phyloP scores from a whole-genome alignment of 2,113 vertebrate species.

The Tachysurus vachellii region DNA sequence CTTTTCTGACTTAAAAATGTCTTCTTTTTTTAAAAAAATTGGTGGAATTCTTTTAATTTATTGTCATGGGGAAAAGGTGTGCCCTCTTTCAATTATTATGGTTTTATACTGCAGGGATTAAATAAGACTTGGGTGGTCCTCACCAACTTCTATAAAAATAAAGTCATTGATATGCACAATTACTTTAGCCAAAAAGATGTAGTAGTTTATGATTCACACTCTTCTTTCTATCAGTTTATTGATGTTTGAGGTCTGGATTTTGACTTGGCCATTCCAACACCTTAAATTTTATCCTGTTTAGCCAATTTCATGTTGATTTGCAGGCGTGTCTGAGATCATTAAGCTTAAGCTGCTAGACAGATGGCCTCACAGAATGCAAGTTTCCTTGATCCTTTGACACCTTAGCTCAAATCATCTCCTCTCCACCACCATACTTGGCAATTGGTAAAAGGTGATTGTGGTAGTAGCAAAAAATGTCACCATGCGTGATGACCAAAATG shows the following conservation, averaged over 20 bases:
- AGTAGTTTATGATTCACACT: not conserved
- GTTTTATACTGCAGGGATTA: not conserved
- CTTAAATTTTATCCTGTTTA: not conserved
- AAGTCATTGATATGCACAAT: not conserved
- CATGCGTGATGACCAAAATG: not conserved
- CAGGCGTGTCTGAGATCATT: not conserved
- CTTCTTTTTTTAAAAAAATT: not conserved
- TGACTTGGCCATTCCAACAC: not conserved
- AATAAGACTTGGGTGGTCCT: not conserved
- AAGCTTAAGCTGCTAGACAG: not conserved
- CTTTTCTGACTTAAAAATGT: too few relatives aligned
- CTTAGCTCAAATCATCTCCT: not conserved
- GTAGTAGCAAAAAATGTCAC: not conserved
- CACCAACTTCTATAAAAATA: not conserved
- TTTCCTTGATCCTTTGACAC: not conserved
- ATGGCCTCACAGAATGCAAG: not conserved
- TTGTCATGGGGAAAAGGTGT: not conserved
- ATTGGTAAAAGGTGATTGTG: not conserved
- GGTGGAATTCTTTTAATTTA: not conserved
- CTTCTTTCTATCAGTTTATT: not conserved
- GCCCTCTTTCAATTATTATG: not conserved
- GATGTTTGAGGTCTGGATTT: not conserved
- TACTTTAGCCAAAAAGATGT: not conserved
- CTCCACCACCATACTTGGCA: not conserved
- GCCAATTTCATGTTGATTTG: not conserved